These are phyloP conservation scores for Knipowitschia caucasica DNA, from an alignment of 2,797 vertebrate genomes.

Conservation along the genomic window DNA sequence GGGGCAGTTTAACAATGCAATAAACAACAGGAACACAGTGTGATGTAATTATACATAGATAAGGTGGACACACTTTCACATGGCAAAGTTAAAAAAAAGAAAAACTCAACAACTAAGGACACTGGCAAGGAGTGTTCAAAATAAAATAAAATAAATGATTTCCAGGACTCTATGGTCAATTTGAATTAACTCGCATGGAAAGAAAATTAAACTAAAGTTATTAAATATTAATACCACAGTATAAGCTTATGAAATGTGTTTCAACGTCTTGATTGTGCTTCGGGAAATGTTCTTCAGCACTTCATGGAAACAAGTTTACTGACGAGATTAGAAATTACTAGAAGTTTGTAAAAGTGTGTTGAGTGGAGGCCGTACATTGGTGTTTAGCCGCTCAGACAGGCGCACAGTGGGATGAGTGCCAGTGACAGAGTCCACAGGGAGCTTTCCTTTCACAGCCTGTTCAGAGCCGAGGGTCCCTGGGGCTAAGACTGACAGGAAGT, in stretches of 20 bases:
- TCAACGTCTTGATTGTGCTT: no score
- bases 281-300: no score
- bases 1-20: not conserved
- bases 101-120: not conserved
- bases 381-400: conserved; percentile 17
- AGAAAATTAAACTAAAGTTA: no score
- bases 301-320: no score
- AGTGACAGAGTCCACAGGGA: conserved; percentile 37
- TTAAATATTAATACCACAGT: no score
- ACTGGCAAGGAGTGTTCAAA: not conserved
- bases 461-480: conserved; percentile 38
- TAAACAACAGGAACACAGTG: conserved; percentile 2
- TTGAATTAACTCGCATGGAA: no score
- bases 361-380: conserved; percentile 11
- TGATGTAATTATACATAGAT: not conserved
- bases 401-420: conserved; percentile 12
- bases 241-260: no score
- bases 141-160: not conserved
- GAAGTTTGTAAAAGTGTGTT: conserved; percentile 6
- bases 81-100: not conserved
- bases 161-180: no score
- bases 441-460: conserved; percentile 31
- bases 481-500: conserved; percentile 60
- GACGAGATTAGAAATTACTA: not conserved
- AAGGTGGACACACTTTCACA: not conserved